phyloP scores from a whole-genome alignment of 2,113 vertebrate genomes.

The Tragelaphus scriptus region DNA sequence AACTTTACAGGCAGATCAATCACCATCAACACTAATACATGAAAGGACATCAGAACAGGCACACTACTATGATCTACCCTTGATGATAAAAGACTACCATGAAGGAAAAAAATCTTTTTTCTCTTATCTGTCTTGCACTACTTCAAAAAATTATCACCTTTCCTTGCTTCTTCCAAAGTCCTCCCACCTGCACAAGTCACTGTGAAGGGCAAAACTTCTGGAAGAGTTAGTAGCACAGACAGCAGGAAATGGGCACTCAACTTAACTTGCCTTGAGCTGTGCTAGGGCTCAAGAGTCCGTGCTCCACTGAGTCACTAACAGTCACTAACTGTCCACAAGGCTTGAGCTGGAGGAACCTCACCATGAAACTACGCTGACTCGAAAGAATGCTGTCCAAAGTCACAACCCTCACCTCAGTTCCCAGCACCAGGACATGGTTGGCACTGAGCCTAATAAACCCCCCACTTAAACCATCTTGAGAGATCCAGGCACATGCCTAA shows the following conservation, averaged over 20 bases:
- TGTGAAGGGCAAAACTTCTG: neutral
- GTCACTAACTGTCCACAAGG: neutral
- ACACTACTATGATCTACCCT: neutral
- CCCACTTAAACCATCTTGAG: neutral
- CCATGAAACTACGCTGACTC: neutral
- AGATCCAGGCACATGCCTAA: neutral
- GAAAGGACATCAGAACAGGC: neutral
- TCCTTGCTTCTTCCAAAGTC: neutral
- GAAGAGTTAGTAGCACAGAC: neutral
- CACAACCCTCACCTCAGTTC: neutral
- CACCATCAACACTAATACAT: neutral
- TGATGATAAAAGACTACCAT: neutral
- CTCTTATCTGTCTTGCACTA: neutral
- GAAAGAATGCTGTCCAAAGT: neutral
- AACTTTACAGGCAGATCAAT: neutral
- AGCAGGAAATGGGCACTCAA: neutral
- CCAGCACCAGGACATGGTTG: neutral
- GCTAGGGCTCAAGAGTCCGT: neutral
- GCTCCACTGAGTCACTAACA: neutral
- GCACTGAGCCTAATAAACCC: neutral
- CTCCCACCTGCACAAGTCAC: neutral
- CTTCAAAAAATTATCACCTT: neutral
- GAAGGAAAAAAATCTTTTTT: neutral
- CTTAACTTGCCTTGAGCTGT: neutral
- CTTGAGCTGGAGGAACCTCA: neutral